Conservation (phyloP, 2,113 vertebrate species). For the Catharus fuscescens region DNA sequence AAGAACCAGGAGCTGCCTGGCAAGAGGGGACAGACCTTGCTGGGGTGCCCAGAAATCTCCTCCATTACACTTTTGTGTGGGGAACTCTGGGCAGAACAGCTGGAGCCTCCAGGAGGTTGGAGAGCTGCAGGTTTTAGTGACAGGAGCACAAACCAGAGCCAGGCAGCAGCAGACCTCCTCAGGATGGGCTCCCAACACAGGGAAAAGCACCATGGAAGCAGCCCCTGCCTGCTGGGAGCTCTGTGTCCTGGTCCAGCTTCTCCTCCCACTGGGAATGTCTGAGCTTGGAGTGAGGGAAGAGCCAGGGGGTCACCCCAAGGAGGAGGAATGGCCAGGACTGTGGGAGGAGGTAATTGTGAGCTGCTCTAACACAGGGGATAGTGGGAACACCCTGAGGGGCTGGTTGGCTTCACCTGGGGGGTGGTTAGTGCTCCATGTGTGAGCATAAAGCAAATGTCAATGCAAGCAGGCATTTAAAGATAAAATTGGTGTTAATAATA, state of each 20-base stretch:
- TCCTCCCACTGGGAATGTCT: background rate
- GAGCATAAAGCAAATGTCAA: background rate
- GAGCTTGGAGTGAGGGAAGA: background rate
- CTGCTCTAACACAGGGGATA: rapidly evolving
- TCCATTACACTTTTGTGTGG: background rate
- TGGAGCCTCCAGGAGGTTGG: background rate
- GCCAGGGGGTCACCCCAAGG: background rate
- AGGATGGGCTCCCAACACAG: background rate
- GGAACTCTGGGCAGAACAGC: background rate
- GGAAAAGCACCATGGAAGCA: background rate
- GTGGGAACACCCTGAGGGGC: background rate
- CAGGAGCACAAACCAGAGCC: background rate
- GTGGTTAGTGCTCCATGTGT: background rate
- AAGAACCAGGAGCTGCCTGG: background rate
- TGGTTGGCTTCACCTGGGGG: background rate
- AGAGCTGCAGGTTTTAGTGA: background rate
- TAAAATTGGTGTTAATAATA: background rate
- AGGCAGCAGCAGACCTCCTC: background rate
- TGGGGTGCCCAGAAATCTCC: background rate
- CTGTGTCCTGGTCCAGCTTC: background rate
- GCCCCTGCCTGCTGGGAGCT: background rate
- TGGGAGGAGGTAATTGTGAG: background rate
- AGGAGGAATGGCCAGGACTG: background rate
- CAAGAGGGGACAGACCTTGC: background rate
- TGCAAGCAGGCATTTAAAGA: background rate